Percentiles rank a stretch among this genome's conserved stretches.
Conservation (phyloP, 1,140 invertebrate genomes). For the Elysia chlorotica region DNA sequence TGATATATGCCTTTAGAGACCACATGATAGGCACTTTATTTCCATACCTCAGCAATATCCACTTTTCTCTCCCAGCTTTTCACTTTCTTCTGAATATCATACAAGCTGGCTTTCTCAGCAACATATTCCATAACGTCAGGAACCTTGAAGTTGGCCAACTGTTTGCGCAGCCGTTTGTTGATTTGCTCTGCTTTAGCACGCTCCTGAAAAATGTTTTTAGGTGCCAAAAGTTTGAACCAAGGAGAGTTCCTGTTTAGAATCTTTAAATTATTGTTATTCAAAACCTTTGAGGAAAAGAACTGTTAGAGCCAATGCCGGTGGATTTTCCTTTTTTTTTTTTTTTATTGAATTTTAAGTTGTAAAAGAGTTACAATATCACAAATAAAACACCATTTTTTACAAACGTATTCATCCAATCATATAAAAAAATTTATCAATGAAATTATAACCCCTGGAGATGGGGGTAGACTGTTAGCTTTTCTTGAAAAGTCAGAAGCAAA, state of each 20-base stretch:
- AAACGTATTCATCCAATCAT: not conserved
- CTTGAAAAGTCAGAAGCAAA: no score
- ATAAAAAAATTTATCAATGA: not conserved
- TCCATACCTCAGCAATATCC: conserved; percentile 62
- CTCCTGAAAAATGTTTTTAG: conserved; percentile 54
- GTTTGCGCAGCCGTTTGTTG: conserved; percentile 55
- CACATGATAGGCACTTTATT: no score
- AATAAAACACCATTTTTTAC: conserved; percentile 4
- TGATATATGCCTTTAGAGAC: no score
- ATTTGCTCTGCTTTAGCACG: conserved; percentile 57
- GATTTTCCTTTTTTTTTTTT: no score
- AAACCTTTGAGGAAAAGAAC: no score
- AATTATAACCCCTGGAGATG: no score
- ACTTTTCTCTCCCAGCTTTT: conserved; percentile 63
- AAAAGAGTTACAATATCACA: conserved; percentile 22
- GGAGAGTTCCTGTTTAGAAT: no score
- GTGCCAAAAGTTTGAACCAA: no score
- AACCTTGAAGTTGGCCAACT: conserved; percentile 58
- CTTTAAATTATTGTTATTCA: no score
- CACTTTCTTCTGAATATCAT: conserved; percentile 60
- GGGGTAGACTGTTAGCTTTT: no score
- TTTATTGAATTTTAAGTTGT: no score
- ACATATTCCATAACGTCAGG: conserved; percentile 63
- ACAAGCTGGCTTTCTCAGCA: conserved; percentile 56
- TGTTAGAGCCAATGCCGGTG: no score